Evolutionary conservation across 2,797 vertebrate genomes (phyloP), one percentile per base, ranked within the genome.

Genomic region (Mastacembelus armatus): DNA sequence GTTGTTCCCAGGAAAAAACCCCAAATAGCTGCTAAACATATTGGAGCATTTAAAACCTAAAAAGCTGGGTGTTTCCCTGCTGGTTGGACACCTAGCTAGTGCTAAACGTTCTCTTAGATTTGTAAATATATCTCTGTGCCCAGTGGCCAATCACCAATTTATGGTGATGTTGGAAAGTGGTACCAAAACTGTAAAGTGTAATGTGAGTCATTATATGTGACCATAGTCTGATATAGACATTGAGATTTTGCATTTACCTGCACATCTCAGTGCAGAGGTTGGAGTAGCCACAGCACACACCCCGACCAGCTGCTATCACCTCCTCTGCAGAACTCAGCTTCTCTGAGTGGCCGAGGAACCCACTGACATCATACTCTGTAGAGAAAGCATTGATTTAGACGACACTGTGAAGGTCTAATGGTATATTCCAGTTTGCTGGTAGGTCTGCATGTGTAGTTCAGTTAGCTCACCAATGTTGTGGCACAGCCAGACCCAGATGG

Each of bases 401-500:
- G n/a, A n/a, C n/a, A n/a, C n/a, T n/a, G n/a, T n/a, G n/a, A n/a
- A n/a, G n/a, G n/a, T n/a, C n/a, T n/a, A n/a, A n/a, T n/a, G n/a
- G n/a, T n/a, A n/a, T n/a, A n/a, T n/a, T 2, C 3, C 4, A 1
- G 18, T 7, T 42, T 7, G 22, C 21, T 36, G 15, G 2, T 6
- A 12, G 30, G 30, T 2, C 38, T 7, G 10, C 15, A 11, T 10
- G 6, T 19, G 29, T 8, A 26, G 33, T 30, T 54, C 1, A 38
- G 26, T 54, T 2, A 58, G 89, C 88, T 78, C 52, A 95, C 95
- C 88, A 0, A 95, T 93, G 86, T 94, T 95, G 81, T 95, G 87
- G 74, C 95, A 96, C 56, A 96, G 83, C 96, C 95, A 96, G 55
- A 94, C 88, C 94, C 95, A 94, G 70, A 93, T 90, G 49, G 94